These are phyloP conservation scores for Grammomys surdaster DNA, from an alignment of 2,113 vertebrate genomes.

Conservation along the genomic window DNA sequence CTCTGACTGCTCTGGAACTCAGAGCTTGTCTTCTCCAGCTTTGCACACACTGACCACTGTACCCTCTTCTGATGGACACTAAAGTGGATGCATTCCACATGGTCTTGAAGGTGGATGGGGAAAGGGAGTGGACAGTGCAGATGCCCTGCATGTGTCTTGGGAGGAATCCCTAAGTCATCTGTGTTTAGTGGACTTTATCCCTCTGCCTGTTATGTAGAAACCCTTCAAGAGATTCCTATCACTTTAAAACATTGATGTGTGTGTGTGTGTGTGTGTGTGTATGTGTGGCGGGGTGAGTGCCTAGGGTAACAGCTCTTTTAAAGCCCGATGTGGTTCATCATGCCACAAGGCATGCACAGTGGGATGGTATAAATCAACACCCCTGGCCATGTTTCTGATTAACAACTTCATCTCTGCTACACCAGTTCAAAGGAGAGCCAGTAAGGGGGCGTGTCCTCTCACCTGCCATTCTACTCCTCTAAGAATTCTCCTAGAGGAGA, in stretches of 20 bases:
- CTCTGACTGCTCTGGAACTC: background rate
- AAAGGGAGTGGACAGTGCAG: background rate
- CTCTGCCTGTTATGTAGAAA: background rate
- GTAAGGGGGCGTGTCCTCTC: background rate
- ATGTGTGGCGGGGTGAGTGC: rapidly evolving
- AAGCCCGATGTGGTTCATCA: background rate
- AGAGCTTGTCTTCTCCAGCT: background rate
- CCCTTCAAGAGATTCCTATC: background rate
- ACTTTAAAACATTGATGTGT: background rate
- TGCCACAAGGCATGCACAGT: background rate
- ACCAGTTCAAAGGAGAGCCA: constrained; percentile 1
- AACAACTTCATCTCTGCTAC: background rate
- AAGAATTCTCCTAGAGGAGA: background rate
- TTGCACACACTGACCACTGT: rapidly evolving
- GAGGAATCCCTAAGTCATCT: background rate
- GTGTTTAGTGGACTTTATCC: background rate
- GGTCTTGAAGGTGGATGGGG: too few relatives aligned
- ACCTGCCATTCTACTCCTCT: background rate
- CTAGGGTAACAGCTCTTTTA: background rate
- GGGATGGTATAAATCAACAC: background rate
- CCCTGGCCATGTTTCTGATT: constrained; percentile 38
- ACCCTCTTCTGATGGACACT: background rate
- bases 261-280: background rate
- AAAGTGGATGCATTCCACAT: background rate
- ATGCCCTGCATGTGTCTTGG: background rate